Conservation (phyloP, 2,113 vertebrate genomes). For the Eira barbara region DNA sequence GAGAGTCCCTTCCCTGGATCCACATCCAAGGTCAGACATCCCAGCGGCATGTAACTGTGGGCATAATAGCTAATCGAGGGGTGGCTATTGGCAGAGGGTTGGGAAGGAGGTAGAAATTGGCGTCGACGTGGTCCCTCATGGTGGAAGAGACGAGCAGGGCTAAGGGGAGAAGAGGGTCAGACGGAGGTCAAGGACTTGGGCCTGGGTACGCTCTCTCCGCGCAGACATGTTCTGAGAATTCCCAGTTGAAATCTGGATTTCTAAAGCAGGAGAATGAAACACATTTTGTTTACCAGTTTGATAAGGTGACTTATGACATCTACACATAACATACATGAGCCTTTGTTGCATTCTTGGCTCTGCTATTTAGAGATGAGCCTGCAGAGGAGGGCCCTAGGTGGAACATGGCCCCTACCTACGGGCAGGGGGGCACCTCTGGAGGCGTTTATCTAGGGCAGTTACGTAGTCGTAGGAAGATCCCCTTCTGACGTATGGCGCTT, state of each 20-base stretch:
- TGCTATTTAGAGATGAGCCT: background rate
- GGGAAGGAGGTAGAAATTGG: background rate
- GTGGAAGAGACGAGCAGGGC: background rate
- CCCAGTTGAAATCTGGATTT: background rate
- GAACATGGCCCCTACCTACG: background rate
- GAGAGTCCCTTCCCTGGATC: background rate
- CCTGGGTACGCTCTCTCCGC: background rate
- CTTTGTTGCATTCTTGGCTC: background rate
- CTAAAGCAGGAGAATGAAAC: background rate
- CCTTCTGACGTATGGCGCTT: background rate
- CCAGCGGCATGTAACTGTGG: accelerated
- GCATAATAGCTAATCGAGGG: background rate
- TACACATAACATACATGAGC: too few species aligned
- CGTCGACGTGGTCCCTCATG: background rate
- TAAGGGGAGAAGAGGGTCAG: background rate
- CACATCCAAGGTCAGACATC: background rate
- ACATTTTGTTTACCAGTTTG: background rate
- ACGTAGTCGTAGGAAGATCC: background rate
- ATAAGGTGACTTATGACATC: background rate
- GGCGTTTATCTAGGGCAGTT: background rate
- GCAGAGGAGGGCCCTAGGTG: background rate
- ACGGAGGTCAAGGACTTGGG: background rate
- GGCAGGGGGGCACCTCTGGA: background rate
- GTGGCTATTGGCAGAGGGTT: background rate
- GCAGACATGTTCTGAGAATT: background rate